phyloP scores from a whole-genome alignment of 2,113 vertebrate genomes.

The Lagopus muta region DNA sequence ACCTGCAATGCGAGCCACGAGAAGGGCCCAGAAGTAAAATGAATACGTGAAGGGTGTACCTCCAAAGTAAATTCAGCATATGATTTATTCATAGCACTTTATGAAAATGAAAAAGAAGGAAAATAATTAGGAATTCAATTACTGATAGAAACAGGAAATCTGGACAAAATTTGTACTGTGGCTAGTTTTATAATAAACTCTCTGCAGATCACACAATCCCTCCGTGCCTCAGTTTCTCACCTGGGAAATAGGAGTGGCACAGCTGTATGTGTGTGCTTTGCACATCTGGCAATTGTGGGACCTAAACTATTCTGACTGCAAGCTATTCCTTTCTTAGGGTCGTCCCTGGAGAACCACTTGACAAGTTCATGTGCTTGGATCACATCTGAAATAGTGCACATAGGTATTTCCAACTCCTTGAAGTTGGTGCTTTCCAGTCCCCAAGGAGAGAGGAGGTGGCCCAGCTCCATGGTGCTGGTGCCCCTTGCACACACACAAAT shows the following conservation, averaged over 20 bases:
- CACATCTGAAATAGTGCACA: not conserved
- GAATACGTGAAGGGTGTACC: not conserved
- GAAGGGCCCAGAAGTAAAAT: not conserved
- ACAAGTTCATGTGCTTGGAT: not conserved
- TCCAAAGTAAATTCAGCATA: not conserved
- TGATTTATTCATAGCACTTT: not conserved
- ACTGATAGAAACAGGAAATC: not conserved
- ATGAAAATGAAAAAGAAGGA: not conserved
- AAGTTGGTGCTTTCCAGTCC: not conserved
- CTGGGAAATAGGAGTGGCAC: not conserved
- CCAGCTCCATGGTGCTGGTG: not conserved
- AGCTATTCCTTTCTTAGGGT: not conserved
- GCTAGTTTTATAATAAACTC: not conserved
- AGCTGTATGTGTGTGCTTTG: not conserved
- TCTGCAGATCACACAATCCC: not conserved
- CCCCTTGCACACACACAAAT: not conserved
- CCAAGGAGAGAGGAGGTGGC: not conserved
- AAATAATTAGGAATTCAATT: not conserved
- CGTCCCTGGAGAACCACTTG: not conserved
- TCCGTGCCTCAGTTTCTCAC: not conserved
- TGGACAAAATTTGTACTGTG: not conserved
- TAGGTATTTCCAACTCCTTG: not conserved
- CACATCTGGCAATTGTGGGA: not conserved
- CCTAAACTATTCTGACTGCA: not conserved
- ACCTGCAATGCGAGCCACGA: not conserved